Conservation (phyloP, 2,888 invertebrate genomes). For the Drosophila cognata region DNA sequence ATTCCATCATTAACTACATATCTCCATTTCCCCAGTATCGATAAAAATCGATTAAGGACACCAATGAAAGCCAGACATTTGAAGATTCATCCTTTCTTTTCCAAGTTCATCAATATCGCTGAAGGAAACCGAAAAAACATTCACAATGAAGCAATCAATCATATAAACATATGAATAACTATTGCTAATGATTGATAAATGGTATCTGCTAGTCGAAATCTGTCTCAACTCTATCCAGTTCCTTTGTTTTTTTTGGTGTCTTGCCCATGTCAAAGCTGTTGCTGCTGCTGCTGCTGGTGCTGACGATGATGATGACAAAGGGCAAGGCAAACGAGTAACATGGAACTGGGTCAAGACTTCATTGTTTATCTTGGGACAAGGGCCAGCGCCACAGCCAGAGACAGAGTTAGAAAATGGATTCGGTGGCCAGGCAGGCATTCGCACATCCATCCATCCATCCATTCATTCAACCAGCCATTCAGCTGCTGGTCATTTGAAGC, state of each 20-base stretch:
- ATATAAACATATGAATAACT: not conserved
- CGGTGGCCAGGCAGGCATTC: slow-evolving; percentile 22
- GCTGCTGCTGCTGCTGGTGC: slow-evolving; percentile 29
- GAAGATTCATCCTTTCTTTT: fast-evolving
- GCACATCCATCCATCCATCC: slow-evolving; percentile 46
- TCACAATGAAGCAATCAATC: not conserved
- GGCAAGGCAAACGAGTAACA: slow-evolving; percentile 59
- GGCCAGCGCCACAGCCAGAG: slow-evolving; percentile 3
- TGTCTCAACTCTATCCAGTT: not conserved
- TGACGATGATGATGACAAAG: slow-evolving; percentile 67
- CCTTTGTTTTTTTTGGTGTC: slow-evolving; percentile 5
- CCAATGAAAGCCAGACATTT: not conserved
- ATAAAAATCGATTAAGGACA: not conserved
- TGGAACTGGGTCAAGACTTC: slow-evolving; percentile 71
- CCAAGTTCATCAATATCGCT: not conserved
- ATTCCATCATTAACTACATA: not conserved
- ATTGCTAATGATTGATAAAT: not conserved
- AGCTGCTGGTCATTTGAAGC: slow-evolving; percentile 38
- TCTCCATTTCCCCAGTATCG: fast-evolving
- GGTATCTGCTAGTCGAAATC: not conserved
- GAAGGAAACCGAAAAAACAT: not conserved
- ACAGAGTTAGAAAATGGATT: slow-evolving; percentile 24
- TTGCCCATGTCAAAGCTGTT: slow-evolving; percentile 41
- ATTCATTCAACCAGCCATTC: slow-evolving; percentile 12
- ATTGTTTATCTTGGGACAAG: slow-evolving; percentile 66